A percentile compares a stretch with the other conserved stretches of the same genome.
These are phyloP conservation scores for Prionailurus viverrinus DNA, from an alignment of 2,113 vertebrate species.

Conservation along the genomic window DNA sequence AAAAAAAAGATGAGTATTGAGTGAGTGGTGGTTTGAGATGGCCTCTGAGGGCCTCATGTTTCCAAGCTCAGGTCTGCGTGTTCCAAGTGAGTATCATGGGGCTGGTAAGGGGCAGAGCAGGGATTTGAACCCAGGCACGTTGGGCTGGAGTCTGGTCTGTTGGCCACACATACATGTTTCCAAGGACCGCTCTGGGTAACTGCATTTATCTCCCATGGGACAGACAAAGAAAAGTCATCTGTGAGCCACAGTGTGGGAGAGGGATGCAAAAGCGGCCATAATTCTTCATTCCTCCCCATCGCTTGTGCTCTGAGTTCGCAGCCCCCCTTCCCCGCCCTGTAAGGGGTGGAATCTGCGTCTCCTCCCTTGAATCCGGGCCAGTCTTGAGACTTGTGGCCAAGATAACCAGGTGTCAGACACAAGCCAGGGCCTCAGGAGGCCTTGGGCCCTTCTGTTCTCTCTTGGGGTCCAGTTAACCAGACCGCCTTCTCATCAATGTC, in stretches of 20 bases:
- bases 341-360: not conserved
- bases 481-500: not conserved
- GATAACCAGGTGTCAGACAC: not conserved
- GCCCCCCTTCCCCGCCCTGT: not conserved
- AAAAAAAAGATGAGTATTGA: not conserved
- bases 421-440: not conserved
- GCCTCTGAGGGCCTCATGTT: not conserved
- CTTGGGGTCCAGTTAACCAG: not conserved
- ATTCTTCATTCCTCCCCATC: not conserved
- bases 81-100: not conserved
- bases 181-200: not conserved
- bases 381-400: not conserved
- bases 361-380: not conserved
- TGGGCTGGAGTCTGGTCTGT: not conserved
- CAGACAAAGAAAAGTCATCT: not conserved
- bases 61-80: not conserved
- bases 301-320: not conserved
- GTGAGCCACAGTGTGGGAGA: not conserved
- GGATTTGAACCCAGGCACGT: not conserved
- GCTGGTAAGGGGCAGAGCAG: not conserved
- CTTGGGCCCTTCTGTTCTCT: not conserved
- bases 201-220: not conserved
- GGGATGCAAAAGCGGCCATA: rapidly evolving
- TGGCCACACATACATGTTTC: not conserved
- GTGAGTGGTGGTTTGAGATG: not conserved